Evolutionary conservation across 2,113 vertebrate genomes (phyloP).

Genomic region (Cercocebus atys): DNA sequence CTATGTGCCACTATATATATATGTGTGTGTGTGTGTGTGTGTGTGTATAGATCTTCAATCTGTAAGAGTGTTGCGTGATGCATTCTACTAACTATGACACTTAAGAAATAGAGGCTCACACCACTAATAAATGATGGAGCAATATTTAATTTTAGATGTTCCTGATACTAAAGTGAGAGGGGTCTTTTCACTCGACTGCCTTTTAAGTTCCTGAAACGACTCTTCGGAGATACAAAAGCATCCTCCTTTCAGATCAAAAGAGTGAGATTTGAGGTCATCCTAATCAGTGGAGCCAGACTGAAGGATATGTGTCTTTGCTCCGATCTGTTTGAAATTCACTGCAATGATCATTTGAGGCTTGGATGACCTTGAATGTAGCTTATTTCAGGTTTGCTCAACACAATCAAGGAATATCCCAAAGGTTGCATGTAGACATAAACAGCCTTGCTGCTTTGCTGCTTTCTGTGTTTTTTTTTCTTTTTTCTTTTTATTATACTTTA

Average conservation of each 20-base stretch:
- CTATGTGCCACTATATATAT: background rate
- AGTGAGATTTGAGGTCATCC: background rate
- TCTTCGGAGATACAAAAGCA: background rate
- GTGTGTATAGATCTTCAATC: background rate
- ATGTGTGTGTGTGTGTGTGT: too few species aligned
- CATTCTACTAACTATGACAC: background rate
- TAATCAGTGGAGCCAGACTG: background rate
- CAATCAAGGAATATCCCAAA: background rate
- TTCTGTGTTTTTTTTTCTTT: background rate
- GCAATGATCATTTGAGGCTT: background rate
- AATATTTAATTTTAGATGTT: background rate
- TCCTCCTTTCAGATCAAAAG: background rate
- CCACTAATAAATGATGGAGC: background rate
- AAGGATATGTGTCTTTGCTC: background rate
- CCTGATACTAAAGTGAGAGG: background rate
- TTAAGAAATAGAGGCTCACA: background rate
- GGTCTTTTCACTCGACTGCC: background rate
- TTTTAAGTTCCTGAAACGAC: background rate
- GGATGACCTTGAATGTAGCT: background rate
- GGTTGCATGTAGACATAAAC: background rate
- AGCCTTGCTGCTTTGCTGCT: background rate
- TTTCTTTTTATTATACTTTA: too few species aligned
- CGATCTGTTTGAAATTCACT: background rate
- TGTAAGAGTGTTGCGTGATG: background rate
- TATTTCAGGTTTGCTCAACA: background rate